Evolutionary conservation across 2,797 vertebrate genomes (phyloP), one percentile per base, ranked within the genome.

Genomic region (Aeoliscus strigatus): DNA sequence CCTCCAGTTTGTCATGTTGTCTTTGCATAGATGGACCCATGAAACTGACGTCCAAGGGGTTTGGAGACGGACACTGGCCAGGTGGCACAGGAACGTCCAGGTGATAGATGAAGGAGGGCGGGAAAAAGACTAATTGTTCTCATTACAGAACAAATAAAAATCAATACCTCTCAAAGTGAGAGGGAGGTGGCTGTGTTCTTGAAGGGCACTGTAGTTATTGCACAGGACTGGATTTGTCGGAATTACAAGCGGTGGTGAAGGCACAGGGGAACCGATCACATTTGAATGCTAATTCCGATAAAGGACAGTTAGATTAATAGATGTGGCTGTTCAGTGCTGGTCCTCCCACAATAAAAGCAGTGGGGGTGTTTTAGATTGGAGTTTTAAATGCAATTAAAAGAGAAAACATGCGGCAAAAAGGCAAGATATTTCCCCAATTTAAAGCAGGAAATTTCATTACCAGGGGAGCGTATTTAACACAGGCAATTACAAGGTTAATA

Each of bases 51-150:
- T 66, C 55, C 61, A 50, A 57, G 70, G 18, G 64, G 51, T 48
- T 50, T 51, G 33, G 39, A 73, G 64, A 56, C 69, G 50, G 47
- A 50, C 48, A 38, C 64, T 16, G 31, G 52, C 45, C 32, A 45
- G 67, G 50, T 65, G 70, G 74, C 72, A 35, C 56, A 21, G 49
- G 24, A 70, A 65, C 44, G 15, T 7, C 7, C 67, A 74, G 68
- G 67, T 82, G 79, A 83, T 79, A 60, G 73, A 85, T 81, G 77
- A 80, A 81, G 63, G 60, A 56, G 67, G 61, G 61, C 71, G 75
- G 64, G 72, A 70, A 77, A 77, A 82, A 84, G 81, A 84, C 78
- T 84, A 86, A 85, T 85, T 87, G 79, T 83, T 82, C 82, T 86
- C 80, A 86, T 87, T 87, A 86, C 65, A 61, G 63, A 81, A 75